phyloP scores from a whole-genome alignment of 2,888 invertebrate genomes.

The Nudaria mundana region DNA sequence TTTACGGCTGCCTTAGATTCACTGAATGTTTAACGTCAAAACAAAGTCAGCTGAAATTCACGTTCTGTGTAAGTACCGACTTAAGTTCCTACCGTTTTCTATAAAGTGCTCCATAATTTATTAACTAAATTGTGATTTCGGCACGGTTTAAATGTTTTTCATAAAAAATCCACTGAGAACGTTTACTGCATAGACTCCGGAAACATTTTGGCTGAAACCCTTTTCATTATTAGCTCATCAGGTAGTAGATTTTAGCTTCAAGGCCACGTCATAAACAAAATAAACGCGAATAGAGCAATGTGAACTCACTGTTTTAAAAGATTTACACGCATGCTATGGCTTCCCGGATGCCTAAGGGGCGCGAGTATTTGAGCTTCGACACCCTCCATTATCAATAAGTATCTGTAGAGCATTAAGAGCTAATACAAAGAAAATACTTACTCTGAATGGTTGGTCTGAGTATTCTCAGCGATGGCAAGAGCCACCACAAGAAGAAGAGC shows the following conservation, averaged over 20 bases:
- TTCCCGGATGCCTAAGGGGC: slow-evolving; percentile 39
- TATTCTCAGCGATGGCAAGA: slow-evolving; percentile 63
- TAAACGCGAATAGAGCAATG: slow-evolving; percentile 35
- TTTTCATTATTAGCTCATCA: slow-evolving; percentile 32
- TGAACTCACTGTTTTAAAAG: slow-evolving; percentile 40
- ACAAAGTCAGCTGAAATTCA: not conserved
- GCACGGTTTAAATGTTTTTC: no score
- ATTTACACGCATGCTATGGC: slow-evolving; percentile 53
- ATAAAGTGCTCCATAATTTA: not conserved
- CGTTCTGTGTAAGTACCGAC: no score
- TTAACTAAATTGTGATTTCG: no score
- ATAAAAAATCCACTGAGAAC: no score
- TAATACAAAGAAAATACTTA: slow-evolving; percentile 48
- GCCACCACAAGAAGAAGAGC: slow-evolving; percentile 64
- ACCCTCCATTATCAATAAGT: slow-evolving; percentile 24
- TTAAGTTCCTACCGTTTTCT: no score
- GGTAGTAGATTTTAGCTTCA: slow-evolving; percentile 24
- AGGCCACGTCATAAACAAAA: slow-evolving; percentile 40
- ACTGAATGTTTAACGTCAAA: not conserved
- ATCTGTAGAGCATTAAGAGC: no score
- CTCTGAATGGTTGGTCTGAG: slow-evolving; percentile 65
- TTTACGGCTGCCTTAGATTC: no score
- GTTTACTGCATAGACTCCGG: slow-evolving; percentile 8
- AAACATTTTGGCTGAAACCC: slow-evolving; percentile 21
- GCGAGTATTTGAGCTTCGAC: slow-evolving; percentile 21